Evolutionary conservation across 2,113 vertebrate species (phyloP), one percentile per base, ranked within the genome.

Genomic region (Axis porcinus): DNA sequence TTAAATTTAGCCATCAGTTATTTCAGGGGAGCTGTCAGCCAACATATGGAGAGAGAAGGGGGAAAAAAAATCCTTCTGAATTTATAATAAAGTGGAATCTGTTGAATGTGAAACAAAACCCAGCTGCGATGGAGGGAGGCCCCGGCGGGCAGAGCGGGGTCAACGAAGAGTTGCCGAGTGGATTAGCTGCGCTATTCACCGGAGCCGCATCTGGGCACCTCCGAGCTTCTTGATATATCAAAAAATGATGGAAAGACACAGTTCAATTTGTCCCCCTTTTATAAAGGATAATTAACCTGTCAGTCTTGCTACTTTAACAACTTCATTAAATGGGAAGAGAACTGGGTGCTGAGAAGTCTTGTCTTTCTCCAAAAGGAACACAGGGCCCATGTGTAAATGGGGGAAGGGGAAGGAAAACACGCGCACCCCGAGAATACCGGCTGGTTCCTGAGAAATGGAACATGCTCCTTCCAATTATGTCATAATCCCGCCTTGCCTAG

Each of bases 201-300:
- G 98, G 99, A 99, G 99, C 98, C 98, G 98, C 99, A 98, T 99
- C 98, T 98, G 98, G 99, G 98, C 99, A 99, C 99, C 99, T 99
- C 98, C 89, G 98, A 99, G 99, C 99, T 99, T 99, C 99, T 98
- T 99, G 99, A 99, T 99, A 98, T 99, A 99, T 99, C 99, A 99
- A 99, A 99, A 99, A 99, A 99, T 99, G 99, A 99, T 99, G 99
- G 99, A 99, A 99, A 99, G 99, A 99, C 99, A 99, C 99, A 99
- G 99, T 99, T 99, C 99, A 99, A 99, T 99, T 99, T 99, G 99
- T 99, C 99, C 99, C 99, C 99, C 99, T 99, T 99, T 99, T 99
- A 99, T 99, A 99, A 99, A 99, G 99, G 99, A 99, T 99, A 99
- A 99, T 99, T 99, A 99, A 99, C 99, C 99, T 99, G 99, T 99